A percentile compares a stretch with the other conserved stretches of the same genome.
Conservation (phyloP, 2,797 vertebrate species). For the Pantherophis alleghaniensis region DNA sequence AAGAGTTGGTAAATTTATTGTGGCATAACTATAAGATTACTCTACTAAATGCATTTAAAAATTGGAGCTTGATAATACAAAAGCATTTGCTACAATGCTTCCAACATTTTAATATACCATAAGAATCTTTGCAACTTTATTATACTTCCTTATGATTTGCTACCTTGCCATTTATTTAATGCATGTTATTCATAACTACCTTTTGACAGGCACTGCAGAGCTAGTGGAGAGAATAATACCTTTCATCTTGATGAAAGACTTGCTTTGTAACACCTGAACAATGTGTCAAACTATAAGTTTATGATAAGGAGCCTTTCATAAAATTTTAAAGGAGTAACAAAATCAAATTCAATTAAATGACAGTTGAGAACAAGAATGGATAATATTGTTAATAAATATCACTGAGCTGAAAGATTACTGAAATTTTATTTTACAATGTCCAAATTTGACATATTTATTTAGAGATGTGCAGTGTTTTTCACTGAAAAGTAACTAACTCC, state of each 20-base stretch:
- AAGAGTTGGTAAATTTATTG: not conserved
- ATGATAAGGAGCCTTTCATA: constrained; percentile 14
- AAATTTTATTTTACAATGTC: not conserved
- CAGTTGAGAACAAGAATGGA: not conserved
- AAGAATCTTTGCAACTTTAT: not conserved
- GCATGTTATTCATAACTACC: not conserved
- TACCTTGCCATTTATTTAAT: not conserved
- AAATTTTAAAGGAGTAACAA: not conserved
- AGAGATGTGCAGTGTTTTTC: not conserved
- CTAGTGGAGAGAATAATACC: not conserved
- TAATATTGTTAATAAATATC: not conserved
- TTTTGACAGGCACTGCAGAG: not conserved
- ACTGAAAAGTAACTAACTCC: not conserved
- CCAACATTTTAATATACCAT: not conserved
- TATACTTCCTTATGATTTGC: not conserved
- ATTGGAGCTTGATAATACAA: not conserved
- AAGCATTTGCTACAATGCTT: not conserved
- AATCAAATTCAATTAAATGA: not conserved
- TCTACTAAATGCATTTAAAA: not conserved
- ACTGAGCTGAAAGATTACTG: not conserved
- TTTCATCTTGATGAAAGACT: constrained; percentile 28
- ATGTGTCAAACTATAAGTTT: constrained; percentile 10
- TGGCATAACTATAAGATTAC: not conserved
- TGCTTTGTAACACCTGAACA: constrained; percentile 1
- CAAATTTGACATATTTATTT: not conserved